Evolutionary conservation across 2,797 vertebrate species (phyloP), one percentile per base, ranked within the genome.

Genomic region (Anabacerthia variegaticeps): DNA sequence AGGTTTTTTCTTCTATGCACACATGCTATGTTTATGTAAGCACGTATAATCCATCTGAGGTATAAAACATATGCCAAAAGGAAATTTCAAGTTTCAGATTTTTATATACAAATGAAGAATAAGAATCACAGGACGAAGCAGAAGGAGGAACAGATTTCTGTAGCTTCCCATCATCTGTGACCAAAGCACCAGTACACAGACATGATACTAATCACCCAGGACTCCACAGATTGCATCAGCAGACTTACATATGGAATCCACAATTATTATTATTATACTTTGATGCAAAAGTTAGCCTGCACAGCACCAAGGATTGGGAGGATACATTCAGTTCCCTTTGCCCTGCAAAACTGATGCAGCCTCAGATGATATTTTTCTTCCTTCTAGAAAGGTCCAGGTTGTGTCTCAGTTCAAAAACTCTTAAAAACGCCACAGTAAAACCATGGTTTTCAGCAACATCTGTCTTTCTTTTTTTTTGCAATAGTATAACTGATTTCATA

Each of bases 81-180:
- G 11, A 89, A 94, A 89, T 62, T 58, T 72, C 22, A 74, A 46
- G 44, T 78, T 83, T 88, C 1, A 3, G 4, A 39, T n/a, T 79
- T 91, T 88, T 84, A 72, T 51, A 32, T 75, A 73, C n/a, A 81
- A 88, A 92, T 6, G 11, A 83, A 88, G 49, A 88, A 58, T 32
- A 88, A 4, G 51, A 66, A 71, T 89, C 78, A 75, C 54, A 83
- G 43, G 63, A 89, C 10, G 19, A 78, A 96, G 83, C 89, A 96
- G 91, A 96, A 95, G 93, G 93, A 92, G 9, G 43, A 94, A 95
- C 93, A 95, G 88, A 95, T 92, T 95, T 91, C 79, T 93, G 85
- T 21, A 92, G 61, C 34, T 65, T 88, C 79, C 82, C 41, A 75
- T 96, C 82, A 89, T 88, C 91, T 96, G 95, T 72, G 82, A 96